Base-by-base conservation (phyloP, 2,113 vertebrate species). In the Hymenochirus boettgeri region DNA sequence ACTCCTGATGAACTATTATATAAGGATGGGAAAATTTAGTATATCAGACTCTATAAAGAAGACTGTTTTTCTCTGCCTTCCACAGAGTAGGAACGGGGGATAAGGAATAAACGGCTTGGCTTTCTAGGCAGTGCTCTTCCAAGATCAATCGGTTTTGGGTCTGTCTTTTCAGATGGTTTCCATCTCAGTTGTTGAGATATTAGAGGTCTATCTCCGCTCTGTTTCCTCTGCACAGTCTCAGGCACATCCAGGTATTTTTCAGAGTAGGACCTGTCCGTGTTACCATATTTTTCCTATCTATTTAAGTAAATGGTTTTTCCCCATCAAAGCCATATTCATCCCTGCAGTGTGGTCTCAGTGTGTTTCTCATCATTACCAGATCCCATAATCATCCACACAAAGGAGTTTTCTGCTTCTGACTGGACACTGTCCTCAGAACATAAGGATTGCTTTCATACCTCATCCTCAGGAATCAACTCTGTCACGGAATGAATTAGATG, bases 171-270 rank as follows among this genome's bases (percentile, higher is more conserved):
- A 47, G 88, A 82, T 76, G 21, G 79, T 69, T 46, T 77, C 55
- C 3, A 56, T 4, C 15, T 56, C 23, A 8, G 63, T 83, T 59
- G 80, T 78, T 2, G 71, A 74, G 69, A 87, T 84, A 7, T 74
- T 37, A 1, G 72, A 35, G n/a, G 53, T 80, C 82, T 17, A 67
- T 83, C 65, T 96, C 95, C 11, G 87, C 83, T 23, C 91, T 1
- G 81, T 83, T 79, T 99, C 96, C 79, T 99, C 96, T 6, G 94
- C 42, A 97, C 95, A 1, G 96, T 97, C 80, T 97, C 95, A 33
- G 96, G 95, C 33, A 99, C 95, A n/a, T 81, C 92, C 92, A 0
- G 92, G 82, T 72, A 94, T 75, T 78, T 93, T 98, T 1, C 92
- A 17, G 94, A 96, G 45, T 94, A 94, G 0, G 96, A 94, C 51